Evolutionary conservation across 2,888 invertebrate genomes (phyloP), one percentile per base, ranked within the genome.

Genomic region (Volucella zonaria): DNA sequence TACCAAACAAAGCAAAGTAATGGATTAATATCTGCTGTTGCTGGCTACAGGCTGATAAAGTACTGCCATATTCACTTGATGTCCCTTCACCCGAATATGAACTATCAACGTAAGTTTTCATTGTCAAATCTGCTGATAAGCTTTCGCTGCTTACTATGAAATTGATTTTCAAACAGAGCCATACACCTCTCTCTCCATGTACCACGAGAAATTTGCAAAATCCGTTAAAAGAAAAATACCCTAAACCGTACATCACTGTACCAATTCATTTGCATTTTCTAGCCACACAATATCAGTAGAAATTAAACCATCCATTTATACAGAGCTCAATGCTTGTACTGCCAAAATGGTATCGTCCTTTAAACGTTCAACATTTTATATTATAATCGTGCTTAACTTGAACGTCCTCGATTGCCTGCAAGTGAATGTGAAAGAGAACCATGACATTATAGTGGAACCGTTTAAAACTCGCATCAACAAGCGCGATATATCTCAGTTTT

Each of bases 401-500:
- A 12, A 42, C 31, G 18, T 18, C 3, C 42, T 12, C 51, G 78
- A 66, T 31, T 80, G 87, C 51, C 88, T 90, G 15, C 81, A 89
- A 87, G 89, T 89, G 43, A 88, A 85, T 71, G 90, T 91, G 54
- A 68, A 87, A 71, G 88, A 88, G 67, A 87, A 87, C 79, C 83
- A 88, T 64, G 82, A 88, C 77, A 86, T 87, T 40, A 62, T 77
- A 68, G 87, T 87, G 61, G 87, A 89, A 52, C 80, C 88, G 18
- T 89, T 88, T 62, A 90, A 88, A 52, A 88, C 88, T 8, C 87
- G 87, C 58, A 87, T 88, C 15, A 87, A 87, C 52, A 91, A 91
- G 86, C 88, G 91, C 54, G 89, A 90, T 52, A 86, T 88, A 77
- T 86, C 88, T 12, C 88, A 90, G 49, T 90, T 90, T 79, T 90